Conservation (phyloP, 2,113 vertebrate species). For the Microtus richardsoni region DNA sequence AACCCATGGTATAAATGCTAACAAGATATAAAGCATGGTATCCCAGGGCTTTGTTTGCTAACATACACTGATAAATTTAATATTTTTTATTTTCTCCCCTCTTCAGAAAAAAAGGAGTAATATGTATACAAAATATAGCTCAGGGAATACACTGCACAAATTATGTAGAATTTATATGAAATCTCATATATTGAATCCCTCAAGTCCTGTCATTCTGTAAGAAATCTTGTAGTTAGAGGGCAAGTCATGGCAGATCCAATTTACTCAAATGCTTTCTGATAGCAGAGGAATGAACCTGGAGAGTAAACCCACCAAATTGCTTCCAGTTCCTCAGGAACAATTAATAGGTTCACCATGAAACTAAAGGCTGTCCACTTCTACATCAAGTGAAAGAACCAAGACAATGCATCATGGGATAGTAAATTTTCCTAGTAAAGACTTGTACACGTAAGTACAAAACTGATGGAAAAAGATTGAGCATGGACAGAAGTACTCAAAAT, state of each 20-base stretch:
- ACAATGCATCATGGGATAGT: neutral
- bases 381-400: neutral
- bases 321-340: neutral
- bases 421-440: neutral
- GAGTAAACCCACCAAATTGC: neutral
- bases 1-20: neutral
- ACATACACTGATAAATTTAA: neutral
- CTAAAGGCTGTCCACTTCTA: neutral
- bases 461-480: neutral
- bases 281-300: neutral
- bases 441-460: neutral
- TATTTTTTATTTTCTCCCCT: conserved; percentile 28
- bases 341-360: neutral
- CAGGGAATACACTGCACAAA: neutral
- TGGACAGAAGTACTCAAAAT: neutral
- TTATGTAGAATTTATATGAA: neutral
- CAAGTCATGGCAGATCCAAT: neutral
- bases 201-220: neutral
- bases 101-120: neutral
- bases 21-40: neutral
- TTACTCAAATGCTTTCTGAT: neutral
- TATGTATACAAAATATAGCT: neutral
- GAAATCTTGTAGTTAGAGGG: neutral
- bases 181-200: neutral
- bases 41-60: neutral